A percentile compares a stretch with the other conserved stretches of the same genome.
These are phyloP conservation scores for Entomyzon cyanotis DNA, from an alignment of 2,113 vertebrate genomes.

Conservation along the genomic window DNA sequence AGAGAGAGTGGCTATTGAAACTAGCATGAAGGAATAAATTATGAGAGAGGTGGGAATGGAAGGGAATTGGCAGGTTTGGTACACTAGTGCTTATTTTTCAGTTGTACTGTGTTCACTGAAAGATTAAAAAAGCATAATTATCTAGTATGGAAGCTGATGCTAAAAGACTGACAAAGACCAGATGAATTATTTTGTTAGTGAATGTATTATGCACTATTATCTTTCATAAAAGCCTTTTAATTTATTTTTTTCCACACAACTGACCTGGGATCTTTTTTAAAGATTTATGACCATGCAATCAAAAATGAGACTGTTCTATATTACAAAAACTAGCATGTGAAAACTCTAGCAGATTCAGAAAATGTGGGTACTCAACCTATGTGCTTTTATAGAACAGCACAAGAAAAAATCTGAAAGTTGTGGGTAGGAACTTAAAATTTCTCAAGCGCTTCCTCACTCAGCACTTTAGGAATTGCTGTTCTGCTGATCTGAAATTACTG, in stretches of 20 bases:
- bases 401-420: not conserved
- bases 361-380: not conserved
- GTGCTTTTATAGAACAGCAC: not conserved
- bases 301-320: not conserved
- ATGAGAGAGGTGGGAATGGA: conserved; percentile 27
- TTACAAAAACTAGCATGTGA: not conserved
- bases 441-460: not conserved
- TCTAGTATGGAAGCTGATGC: not conserved
- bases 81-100: not conserved
- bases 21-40: conserved; percentile 44
- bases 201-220: not conserved
- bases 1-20: conserved; percentile 53
- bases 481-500: not conserved
- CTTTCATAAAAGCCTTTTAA: not conserved
- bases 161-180: not conserved
- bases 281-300: not conserved
- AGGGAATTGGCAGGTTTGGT: conserved; percentile 6
- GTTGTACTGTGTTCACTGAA: not conserved
- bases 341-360: not conserved
- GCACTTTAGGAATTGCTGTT: not conserved
- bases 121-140: not conserved
- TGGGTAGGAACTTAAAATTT: not conserved
- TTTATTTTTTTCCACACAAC: not conserved
- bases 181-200: not conserved
- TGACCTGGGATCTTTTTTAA: not conserved